Evolutionary conservation across 2,888 invertebrate species (phyloP).

Genomic region (Andrena dorsata): DNA sequence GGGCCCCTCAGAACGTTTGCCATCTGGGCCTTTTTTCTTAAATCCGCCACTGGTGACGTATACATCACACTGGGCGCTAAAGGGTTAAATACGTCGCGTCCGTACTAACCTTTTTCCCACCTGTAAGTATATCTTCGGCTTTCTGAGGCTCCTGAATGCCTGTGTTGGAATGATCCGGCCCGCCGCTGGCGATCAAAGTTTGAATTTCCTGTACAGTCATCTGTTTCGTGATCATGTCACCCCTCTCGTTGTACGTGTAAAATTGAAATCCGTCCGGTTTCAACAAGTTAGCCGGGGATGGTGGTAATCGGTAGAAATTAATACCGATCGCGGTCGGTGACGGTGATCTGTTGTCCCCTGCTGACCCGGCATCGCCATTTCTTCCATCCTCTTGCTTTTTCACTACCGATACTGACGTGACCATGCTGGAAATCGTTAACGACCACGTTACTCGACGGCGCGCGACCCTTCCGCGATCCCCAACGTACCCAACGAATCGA

Average conservation of each 20-base stretch:
- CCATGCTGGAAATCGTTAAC: neutral
- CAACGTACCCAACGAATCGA: no score
- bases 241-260: constrained; percentile 94
- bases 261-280: constrained; percentile 95
- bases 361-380: neutral
- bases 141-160: constrained; percentile 79
- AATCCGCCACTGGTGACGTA: no score
- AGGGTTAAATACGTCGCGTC: neutral
- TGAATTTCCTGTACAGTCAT: constrained; percentile 95
- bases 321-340: neutral
- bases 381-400: neutral
- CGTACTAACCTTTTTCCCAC: constrained; percentile 77
- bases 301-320: constrained; percentile 41
- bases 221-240: constrained; percentile 92
- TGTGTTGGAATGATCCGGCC: constrained; percentile 86
- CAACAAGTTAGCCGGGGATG: constrained; percentile 91
- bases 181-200: constrained; percentile 93
- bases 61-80: no score
- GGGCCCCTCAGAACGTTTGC: no score
- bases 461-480: no score
- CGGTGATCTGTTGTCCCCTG: neutral
- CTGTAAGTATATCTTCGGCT: constrained; percentile 71
- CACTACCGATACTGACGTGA: neutral
- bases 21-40: no score
- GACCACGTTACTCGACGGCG: neutral